Evolutionary conservation across 1,140 invertebrate species (phyloP), one percentile per base, ranked within the genome.

Genomic region (Philopotamus ludificatus): DNA sequence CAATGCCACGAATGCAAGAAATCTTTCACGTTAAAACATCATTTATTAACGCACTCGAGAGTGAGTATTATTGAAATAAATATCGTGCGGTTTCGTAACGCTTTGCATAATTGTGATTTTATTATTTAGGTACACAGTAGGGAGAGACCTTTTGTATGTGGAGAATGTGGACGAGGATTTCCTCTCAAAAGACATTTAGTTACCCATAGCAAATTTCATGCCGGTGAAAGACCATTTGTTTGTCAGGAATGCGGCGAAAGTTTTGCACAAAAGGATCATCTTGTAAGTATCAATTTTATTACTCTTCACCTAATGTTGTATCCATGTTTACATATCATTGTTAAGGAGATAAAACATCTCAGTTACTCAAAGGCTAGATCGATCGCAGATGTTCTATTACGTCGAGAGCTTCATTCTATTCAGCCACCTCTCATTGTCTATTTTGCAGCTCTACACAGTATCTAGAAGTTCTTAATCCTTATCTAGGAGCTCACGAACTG

Each of bases 231-330:
- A 66, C 92, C 93, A 3, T 95, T 87, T 76, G 88, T 92, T 34
- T 95, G 93, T 76, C 86, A 87, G 71, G 87, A 92, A 65, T 95
- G 93, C 76, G 91, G 90, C 15, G 93, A 95, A 74, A 92, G 90
- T 41, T 95, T 95, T 76, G 89, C 89, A 3, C 88, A 90, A 72
- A 90, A 92, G 77, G 89, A 89, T 75, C 86, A 89, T 71, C 76
- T 89, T 45, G 87, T 85, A 74, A 59, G 67, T 55, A 18, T 50
- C 25, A 63, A 26, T 59, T 34, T 55, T 58, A 22, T 42, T 42
- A 23, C 18, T 42, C n/a, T n/a, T n/a, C n/a, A n/a, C n/a, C n/a
- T n/a, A n/a, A n/a, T n/a, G n/a, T 41, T 7, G 21, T 8, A 18
- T 54, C 10, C 23, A 28, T 15, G 7, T 45, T 45, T 47, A 15